Evolutionary conservation across 2,888 invertebrate genomes (phyloP), one percentile per base, ranked within the genome.

Genomic region (Teleogryllus oceanicus): DNA sequence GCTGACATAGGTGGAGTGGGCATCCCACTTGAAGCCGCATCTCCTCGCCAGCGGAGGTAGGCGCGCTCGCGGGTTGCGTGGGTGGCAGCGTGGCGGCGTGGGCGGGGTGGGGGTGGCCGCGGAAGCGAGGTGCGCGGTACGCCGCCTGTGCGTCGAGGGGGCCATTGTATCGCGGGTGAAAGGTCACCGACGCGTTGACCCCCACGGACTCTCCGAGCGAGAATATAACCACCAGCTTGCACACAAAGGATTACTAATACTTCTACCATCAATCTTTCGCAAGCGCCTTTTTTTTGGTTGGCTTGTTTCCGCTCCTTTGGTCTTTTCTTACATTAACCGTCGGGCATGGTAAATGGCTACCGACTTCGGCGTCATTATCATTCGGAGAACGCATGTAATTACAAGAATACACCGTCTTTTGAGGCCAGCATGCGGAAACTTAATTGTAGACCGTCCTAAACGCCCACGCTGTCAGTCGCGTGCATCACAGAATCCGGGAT

Each of bases 401-500:
- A 62, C 62, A 16, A 18, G 62, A 62, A 62, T 18, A 62, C 62
- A 62, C 4, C 62, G 13, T 62, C 62, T 16, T 62, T 18, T 3
- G 62, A 62, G 62, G 62, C 62, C 18, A 62, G 62, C 62, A 62
- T 16, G 10, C 62, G 62, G 62, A 62, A 16, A 62, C 62, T 62
- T 62, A 62, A 62, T 62, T 62, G 62, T 62, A 62, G 16, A 62
- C 62, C 18, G 62, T 13, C 16, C 18, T 16, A 62, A 62, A 62
- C 62, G 18, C 62, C 62, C 18, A 62, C 62, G 62, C 62, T 18
- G 18, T 18, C 13, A 62, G 62, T 62, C 62, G 62, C 62, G 62
- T 62, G 62, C 62, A 62, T 62, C 62, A 62, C 62, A 62, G 62
- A 62, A 62, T 62, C 62, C 62, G 62, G 62, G 62, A 62, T 62